Evolutionary conservation across 37 sponge, comb jelly and placozoan species (phyloP), one percentile per base, ranked within the genome.

Genomic region (Aplysina aerophoba): DNA sequence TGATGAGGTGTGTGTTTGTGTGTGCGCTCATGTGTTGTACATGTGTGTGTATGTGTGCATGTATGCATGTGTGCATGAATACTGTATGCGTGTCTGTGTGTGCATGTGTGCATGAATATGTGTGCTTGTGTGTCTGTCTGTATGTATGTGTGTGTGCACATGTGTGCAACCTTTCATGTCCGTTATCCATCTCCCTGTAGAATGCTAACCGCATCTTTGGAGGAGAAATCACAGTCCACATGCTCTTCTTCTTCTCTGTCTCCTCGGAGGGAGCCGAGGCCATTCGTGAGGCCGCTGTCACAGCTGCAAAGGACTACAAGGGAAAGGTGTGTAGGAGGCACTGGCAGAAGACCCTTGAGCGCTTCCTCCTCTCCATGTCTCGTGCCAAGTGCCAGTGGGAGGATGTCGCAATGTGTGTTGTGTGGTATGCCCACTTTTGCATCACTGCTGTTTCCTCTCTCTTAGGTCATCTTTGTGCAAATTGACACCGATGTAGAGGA

Each of bases 121-220:
- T 22, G 22, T 81, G 24, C 12, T 1, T 71, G 27, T 71, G 33
- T 28, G 50, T 44, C 6, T 44, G 50, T 44, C 6, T 44, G 50
- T 44, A 8, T 44, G 50, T 59, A 5, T 85, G 59, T 73, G 61
- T 6, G 37, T 28, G 36, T 67, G 17, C n/a, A 16, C 0, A 8
- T 55, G 34, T 72, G 12, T 34, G 56, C 4, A 5, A 33, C 55
- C 31, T 25, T 5, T 62, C n/a, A 36, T 31, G 57, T 81, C 36
- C 66, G 11, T 35, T n/a, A 21, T 36, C 36, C 66, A 15, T 35
- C 68, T 59, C 57, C 6, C 33, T 86, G 14, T 75, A 97, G 98
- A 93, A 91, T 74, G 98, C 98, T n/a, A 94, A 93, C 38, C 92
- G 75, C 80, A 96, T 98, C 59, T 98, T 98, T 86, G 97, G 97